Percentiles rank a stretch among this genome's conserved stretches.
These are phyloP conservation scores for Drosophila trapezifrons DNA, from an alignment of 1,140 invertebrate genomes.

Conservation along the genomic window DNA sequence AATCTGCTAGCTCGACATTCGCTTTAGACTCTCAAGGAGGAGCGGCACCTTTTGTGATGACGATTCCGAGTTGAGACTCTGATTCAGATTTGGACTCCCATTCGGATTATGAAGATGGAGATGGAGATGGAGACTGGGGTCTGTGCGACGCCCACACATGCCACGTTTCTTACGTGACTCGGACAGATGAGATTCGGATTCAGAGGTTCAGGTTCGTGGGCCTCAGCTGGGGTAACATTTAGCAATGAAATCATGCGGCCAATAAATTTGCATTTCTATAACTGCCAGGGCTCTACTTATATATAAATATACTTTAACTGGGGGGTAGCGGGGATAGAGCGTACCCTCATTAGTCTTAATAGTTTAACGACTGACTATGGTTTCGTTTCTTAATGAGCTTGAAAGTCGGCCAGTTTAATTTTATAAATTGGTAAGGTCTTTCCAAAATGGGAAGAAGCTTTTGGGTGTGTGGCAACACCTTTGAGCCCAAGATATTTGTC, in stretches of 20 bases:
- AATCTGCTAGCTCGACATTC: conserved; percentile 64
- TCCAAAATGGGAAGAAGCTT: background rate
- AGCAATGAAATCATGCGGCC: conserved; percentile 62
- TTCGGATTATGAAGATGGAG: conserved; percentile 1
- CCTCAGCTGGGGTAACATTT: conserved; percentile 50
- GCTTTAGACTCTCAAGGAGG: conserved; percentile 10
- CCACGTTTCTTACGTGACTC: conserved; percentile 55
- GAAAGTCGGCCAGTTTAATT: conserved; percentile 61
- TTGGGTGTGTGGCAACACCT: conserved; percentile 43
- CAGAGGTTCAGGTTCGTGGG: conserved; percentile 23
- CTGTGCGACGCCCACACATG: conserved; percentile 64
- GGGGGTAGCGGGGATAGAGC: background rate
- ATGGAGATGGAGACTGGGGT: background rate
- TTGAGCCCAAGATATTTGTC: conserved; percentile 72
- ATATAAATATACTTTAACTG: background rate
- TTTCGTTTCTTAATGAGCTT: conserved; percentile 63
- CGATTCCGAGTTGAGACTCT: conserved; percentile 25
- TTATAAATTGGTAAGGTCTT: conserved; percentile 61
- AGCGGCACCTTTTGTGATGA: conserved; percentile 57
- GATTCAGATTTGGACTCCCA: conserved; percentile 17
- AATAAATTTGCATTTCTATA: conserved; percentile 65
- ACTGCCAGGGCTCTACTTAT: conserved; percentile 12
- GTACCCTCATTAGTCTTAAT: conserved; percentile 81
- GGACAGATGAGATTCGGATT: conserved; percentile 44
- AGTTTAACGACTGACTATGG: conserved; percentile 67